Conservation (phyloP, 92 coral and sea anemone species). For the Phymanthus crucifer region DNA sequence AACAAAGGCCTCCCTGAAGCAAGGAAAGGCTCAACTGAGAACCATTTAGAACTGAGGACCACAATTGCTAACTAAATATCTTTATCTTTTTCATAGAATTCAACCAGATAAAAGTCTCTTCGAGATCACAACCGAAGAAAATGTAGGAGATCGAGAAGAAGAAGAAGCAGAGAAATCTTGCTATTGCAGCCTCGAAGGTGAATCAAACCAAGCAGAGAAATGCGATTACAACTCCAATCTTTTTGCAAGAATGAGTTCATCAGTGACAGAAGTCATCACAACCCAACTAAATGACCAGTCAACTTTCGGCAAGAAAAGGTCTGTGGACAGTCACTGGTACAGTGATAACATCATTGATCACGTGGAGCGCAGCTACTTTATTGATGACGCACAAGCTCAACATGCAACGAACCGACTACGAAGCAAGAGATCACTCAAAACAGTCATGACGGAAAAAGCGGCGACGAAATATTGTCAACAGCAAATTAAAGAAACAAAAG, state of each 20-base stretch:
- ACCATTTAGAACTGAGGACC: not conserved
- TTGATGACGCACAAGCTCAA: conserved; percentile 9
- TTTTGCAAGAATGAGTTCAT: not conserved
- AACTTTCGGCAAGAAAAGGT: conserved; percentile 20
- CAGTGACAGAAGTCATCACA: not conserved
- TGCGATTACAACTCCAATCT: not conserved
- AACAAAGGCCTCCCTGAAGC: not conserved
- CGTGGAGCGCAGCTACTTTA: conserved; percentile 33
- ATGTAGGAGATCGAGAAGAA: not conserved
- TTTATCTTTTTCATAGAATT: not conserved
- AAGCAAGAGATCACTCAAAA: conserved; percentile 29
- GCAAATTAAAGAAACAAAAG: conserved; percentile 35
- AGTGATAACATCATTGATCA: conserved; percentile 62
- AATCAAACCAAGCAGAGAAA: not conserved
- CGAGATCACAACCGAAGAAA: not conserved
- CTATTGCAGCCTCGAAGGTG: not conserved
- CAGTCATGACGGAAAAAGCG: conserved; percentile 22
- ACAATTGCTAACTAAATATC: not conserved
- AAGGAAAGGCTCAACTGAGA: not conserved
- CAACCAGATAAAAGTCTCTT: not conserved
- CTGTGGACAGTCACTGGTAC: conserved; percentile 20
- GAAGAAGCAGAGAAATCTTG: not conserved
- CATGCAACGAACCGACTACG: conserved; percentile 20
- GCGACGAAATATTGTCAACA: conserved; percentile 50
- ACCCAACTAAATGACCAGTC: not conserved